Percentiles rank a stretch among this genome's conserved stretches.
These are phyloP conservation scores for Saguinus midas DNA, from an alignment of 2,113 vertebrate genomes.

Conservation along the genomic window DNA sequence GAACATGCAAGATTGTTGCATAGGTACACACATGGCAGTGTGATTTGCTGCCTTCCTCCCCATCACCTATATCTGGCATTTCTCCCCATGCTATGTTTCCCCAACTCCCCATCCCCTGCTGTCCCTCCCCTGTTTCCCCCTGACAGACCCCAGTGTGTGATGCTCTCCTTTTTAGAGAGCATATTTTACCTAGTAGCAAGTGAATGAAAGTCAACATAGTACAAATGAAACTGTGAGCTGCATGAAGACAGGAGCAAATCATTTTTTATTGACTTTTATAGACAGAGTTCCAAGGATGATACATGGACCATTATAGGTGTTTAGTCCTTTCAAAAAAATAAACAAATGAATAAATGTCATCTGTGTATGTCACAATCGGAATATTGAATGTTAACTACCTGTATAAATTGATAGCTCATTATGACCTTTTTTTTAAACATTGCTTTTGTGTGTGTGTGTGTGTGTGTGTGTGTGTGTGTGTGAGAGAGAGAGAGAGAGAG, in stretches of 20 bases:
- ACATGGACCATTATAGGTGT: background rate
- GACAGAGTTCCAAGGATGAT: background rate
- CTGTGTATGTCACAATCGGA: background rate
- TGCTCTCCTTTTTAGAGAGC: background rate
- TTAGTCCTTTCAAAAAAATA: background rate
- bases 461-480: too few species aligned
- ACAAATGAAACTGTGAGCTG: background rate
- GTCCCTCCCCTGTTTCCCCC: too few species aligned
- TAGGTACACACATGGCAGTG: too few species aligned
- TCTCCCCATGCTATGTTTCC: too few species aligned
- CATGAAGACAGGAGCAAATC: background rate
- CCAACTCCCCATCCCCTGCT: too few species aligned
- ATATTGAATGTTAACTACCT: background rate
- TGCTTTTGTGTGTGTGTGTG: too few species aligned
- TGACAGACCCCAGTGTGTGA: too few species aligned
- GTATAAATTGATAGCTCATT: background rate
- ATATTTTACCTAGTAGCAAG: background rate
- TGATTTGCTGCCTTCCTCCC: too few species aligned
- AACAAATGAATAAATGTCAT: background rate
- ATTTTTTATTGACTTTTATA: background rate
- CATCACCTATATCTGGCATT: too few species aligned
- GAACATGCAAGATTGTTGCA: too few species aligned
- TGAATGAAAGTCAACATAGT: background rate
- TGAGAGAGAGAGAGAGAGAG: too few species aligned
- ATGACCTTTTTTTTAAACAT: background rate